Percentiles rank a stretch among this genome's conserved stretches.
Conservation (phyloP, 2,113 vertebrate species). For the Actenoides hombroni region DNA sequence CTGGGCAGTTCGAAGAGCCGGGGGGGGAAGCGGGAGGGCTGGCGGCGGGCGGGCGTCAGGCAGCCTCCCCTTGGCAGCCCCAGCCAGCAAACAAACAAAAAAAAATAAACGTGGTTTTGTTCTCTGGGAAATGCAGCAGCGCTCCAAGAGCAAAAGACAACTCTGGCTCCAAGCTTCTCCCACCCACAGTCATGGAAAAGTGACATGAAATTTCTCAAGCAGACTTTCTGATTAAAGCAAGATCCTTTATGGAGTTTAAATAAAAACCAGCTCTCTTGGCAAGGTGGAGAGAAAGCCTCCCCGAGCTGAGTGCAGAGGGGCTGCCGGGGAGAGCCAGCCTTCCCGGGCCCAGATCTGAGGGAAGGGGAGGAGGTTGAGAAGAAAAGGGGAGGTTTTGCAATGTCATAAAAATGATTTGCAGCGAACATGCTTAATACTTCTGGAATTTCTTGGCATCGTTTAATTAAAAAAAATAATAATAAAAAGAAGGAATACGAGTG, state of each 20-base stretch:
- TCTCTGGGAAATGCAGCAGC: slow-evolving; percentile 56
- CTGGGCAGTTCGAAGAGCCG: not conserved
- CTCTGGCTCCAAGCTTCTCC: slow-evolving; percentile 72
- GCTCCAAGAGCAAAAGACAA: slow-evolving; percentile 71
- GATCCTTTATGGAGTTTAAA: slow-evolving; percentile 70
- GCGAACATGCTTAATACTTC: slow-evolving; percentile 69
- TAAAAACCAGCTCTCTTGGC: slow-evolving; percentile 68
- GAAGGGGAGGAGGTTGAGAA: slow-evolving; percentile 34
- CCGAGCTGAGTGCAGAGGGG: slow-evolving; percentile 42
- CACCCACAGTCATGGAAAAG: slow-evolving; percentile 77
- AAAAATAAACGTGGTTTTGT: slow-evolving; percentile 22
- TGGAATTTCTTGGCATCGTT: slow-evolving; percentile 77
- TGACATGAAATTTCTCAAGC: slow-evolving; percentile 75
- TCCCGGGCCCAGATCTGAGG: slow-evolving; percentile 44
- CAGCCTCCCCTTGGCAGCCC: slow-evolving; percentile 26
- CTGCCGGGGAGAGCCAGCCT: slow-evolving; percentile 26
- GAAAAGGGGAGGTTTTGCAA: slow-evolving; percentile 66
- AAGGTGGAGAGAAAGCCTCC: slow-evolving; percentile 25
- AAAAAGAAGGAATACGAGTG: slow-evolving; percentile 55
- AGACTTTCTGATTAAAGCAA: slow-evolving; percentile 76
- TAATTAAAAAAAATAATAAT: slow-evolving; percentile 65
- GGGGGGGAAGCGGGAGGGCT: not conserved
- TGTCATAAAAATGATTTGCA: slow-evolving; percentile 78
- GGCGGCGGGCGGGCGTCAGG: not conserved
- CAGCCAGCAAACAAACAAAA: slow-evolving; percentile 31